Percentiles rank a stretch among this genome's conserved stretches.
Conservation (phyloP, 2,888 invertebrate species). For the Sericinus montela region DNA sequence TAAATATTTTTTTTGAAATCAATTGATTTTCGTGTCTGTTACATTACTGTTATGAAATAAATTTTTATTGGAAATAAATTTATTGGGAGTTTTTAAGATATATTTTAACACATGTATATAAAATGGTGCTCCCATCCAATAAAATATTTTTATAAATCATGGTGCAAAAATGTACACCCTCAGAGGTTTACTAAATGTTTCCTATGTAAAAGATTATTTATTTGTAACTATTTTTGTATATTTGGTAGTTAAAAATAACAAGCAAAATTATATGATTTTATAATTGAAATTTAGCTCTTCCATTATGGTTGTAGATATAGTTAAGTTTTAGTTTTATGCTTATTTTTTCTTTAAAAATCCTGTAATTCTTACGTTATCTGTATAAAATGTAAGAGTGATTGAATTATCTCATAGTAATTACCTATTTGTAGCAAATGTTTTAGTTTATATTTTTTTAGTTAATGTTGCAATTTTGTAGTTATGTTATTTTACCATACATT, state of each 20-base stretch:
- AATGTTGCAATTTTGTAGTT: slow-evolving; percentile 55
- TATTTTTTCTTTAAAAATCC: slow-evolving; percentile 37
- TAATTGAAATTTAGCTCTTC: slow-evolving; percentile 47
- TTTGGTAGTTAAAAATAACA: slow-evolving; percentile 48
- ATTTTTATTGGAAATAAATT: slow-evolving; percentile 8
- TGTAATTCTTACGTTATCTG: slow-evolving; percentile 46
- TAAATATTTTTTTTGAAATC: slow-evolving; percentile 2
- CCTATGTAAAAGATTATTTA: slow-evolving; percentile 73
- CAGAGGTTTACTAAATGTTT: slow-evolving; percentile 46
- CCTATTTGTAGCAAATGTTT: slow-evolving; percentile 54
- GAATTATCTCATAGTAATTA: slow-evolving; percentile 67
- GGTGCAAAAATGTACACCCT: slow-evolving; percentile 35
- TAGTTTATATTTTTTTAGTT: slow-evolving; percentile 54
- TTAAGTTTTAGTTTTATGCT: slow-evolving; percentile 48
- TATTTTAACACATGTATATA: background rate
- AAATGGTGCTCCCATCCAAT: slow-evolving; percentile 18
- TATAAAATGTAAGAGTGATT: slow-evolving; percentile 56
- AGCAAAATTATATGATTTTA: slow-evolving; percentile 34
- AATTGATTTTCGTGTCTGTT: slow-evolving; percentile 2
- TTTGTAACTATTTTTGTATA: slow-evolving; percentile 70
- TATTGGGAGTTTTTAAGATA: slow-evolving; percentile 6
- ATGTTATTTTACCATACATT: slow-evolving; percentile 37
- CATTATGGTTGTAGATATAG: slow-evolving; percentile 70
- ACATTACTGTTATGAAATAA: slow-evolving; percentile 3
- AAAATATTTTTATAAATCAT: slow-evolving; percentile 28